Conservation (phyloP, 2,888 invertebrate genomes). For the Copidosoma aretas region DNA sequence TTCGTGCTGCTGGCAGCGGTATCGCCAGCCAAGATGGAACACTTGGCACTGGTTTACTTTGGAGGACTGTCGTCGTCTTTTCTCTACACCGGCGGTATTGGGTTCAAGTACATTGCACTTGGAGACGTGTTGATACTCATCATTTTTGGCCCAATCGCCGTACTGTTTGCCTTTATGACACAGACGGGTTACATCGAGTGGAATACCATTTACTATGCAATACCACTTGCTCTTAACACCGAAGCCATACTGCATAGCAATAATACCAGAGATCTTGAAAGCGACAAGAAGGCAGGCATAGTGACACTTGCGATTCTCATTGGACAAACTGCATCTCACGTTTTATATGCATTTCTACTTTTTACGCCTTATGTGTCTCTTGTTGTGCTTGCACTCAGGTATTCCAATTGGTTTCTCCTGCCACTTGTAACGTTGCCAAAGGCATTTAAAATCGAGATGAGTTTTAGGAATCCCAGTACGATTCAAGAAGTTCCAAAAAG, state of each 20-base stretch:
- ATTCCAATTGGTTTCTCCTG: conserved; percentile 86
- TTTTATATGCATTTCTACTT: conserved; percentile 86
- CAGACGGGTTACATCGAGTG: conserved; percentile 92
- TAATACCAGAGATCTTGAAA: conserved; percentile 90
- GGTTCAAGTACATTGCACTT: conserved; percentile 92
- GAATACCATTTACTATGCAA: conserved; percentile 90
- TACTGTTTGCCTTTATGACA: conserved; percentile 90
- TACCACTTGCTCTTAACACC: conserved; percentile 91
- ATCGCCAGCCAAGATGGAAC: conserved; percentile 93
- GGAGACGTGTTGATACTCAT: conserved; percentile 92
- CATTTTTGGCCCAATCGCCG: conserved; percentile 92
- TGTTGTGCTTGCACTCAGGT: conserved; percentile 83
- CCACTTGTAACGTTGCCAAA: conserved; percentile 86
- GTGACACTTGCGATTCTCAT: conserved; percentile 94
- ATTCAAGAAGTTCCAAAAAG: conserved; percentile 84
- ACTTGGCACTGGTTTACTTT: conserved; percentile 91
- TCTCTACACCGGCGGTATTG: conserved; percentile 95
- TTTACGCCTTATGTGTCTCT: conserved; percentile 92
- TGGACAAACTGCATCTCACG: conserved; percentile 88
- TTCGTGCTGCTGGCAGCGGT: conserved; percentile 78
- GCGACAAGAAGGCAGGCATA: conserved; percentile 87
- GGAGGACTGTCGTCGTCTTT: conserved; percentile 94
- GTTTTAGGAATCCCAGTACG: conserved; percentile 79
- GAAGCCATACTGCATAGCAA: conserved; percentile 96
- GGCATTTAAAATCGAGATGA: conserved; percentile 89